Evolutionary conservation across 1,140 invertebrate species (phyloP).

Genomic region (Homarus americanus): DNA sequence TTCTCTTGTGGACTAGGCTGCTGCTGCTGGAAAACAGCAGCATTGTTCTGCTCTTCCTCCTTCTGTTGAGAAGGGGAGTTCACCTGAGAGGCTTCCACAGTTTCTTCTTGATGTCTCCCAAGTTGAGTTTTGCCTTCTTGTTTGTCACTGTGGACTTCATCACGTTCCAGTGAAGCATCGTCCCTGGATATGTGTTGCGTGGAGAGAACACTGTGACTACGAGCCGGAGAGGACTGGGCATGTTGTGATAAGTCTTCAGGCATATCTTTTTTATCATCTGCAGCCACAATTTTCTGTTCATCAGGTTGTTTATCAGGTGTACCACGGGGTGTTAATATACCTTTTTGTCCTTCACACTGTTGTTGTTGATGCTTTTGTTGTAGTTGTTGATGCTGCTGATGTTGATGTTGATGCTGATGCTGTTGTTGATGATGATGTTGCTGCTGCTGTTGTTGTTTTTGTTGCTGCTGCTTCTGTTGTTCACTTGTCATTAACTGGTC

Average conservation of each 20-base stretch:
- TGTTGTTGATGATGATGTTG: slow-evolving; percentile 40
- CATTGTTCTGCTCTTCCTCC: slow-evolving; percentile 12
- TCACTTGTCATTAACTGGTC: slow-evolving; percentile 30
- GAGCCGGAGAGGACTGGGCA: not conserved
- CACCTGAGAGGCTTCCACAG: slow-evolving; percentile 2
- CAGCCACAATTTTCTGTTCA: not conserved
- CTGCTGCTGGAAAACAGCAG: slow-evolving; percentile 6
- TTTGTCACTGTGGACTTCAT: slow-evolving; percentile 20
- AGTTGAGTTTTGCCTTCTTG: slow-evolving; percentile 16
- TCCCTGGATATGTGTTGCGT: not conserved
- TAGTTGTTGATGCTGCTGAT: slow-evolving; percentile 30
- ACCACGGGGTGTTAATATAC: slow-evolving; percentile 8
- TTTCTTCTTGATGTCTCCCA: slow-evolving; percentile 1
- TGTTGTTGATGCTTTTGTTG: slow-evolving; percentile 39
- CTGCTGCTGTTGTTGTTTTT: slow-evolving; percentile 26
- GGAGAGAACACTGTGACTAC: not conserved
- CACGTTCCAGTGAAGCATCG: not conserved
- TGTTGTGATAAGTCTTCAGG: slow-evolving; percentile 53
- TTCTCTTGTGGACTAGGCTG: slow-evolving; percentile 32
- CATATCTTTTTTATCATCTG: slow-evolving; percentile 44
- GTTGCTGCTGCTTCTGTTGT: slow-evolving; percentile 32
- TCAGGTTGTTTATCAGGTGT: slow-evolving; percentile 17
- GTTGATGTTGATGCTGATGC: slow-evolving; percentile 35
- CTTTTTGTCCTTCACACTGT: slow-evolving; percentile 3
- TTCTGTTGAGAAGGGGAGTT: slow-evolving; percentile 32